These are phyloP conservation scores for Lithophane semibrunnea DNA, from an alignment of 2,888 invertebrate species.

Conservation along the genomic window DNA sequence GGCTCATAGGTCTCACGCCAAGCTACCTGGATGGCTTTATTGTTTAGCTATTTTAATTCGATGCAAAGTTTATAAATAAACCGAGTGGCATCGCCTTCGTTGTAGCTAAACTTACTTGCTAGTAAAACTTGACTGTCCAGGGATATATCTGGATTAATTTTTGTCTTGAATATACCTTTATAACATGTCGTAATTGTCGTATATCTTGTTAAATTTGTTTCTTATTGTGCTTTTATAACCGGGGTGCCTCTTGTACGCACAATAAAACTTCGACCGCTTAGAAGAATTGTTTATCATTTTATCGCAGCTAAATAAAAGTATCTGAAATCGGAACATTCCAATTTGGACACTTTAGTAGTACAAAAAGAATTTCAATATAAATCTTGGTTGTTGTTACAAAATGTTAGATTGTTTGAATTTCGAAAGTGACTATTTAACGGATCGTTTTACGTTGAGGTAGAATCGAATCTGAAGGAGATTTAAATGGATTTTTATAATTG, in stretches of 20 bases:
- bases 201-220: conserved; percentile 29
- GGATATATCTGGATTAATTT: conserved; percentile 44
- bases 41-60: conserved; percentile 72
- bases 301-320: conserved; percentile 30
- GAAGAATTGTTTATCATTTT: conserved; percentile 37
- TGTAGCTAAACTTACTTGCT: conserved; percentile 44
- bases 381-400: conserved; percentile 39
- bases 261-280: conserved; percentile 23
- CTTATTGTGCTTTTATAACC: conserved; percentile 28
- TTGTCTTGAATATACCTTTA: conserved; percentile 8
- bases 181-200: not conserved
- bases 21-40: conserved; percentile 66
- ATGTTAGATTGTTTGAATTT: conserved; percentile 49
- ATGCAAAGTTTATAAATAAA: conserved; percentile 72
- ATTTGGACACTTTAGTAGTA: conserved; percentile 32
- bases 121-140: conserved; percentile 41
- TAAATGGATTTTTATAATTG: conserved; percentile 67
- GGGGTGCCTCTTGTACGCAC: not conserved
- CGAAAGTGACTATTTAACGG: conserved; percentile 48
- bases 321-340: conserved; percentile 47
- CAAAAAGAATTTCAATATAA: conserved; percentile 47
- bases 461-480: conserved; percentile 38
- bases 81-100: conserved; percentile 53
- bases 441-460: conserved; percentile 33
- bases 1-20: conserved; percentile 79